Evolutionary conservation across 2,888 invertebrate species (phyloP), one percentile per base, ranked within the genome.

Genomic region (Hirtodrosophila alboralis): DNA sequence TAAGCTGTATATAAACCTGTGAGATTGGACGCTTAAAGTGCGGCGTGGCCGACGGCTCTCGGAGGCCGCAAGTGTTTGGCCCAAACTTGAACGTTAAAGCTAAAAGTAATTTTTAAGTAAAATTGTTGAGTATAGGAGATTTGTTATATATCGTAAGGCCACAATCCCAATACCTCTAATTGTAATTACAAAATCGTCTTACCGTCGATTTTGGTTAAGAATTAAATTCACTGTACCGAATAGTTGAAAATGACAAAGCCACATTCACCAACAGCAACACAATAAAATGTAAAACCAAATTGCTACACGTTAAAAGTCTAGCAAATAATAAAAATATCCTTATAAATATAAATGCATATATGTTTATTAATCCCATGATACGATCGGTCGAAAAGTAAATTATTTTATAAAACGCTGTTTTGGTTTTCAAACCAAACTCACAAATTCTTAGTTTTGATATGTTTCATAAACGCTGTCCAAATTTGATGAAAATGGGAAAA

Each of bases 121-220:
- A 83, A 79, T 85, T 81, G 72, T 85, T 81, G 72, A 81, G 69
- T 75, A 61, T 84, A 67, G 54, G 33, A 58, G 54, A 63, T 58
- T 54, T 67, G 56, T 74, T 79, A 62, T 13, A 34, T 63, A 53
- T 45, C 58, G 67, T 73, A 71, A 61, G 66, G 38, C 31, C 41
- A n/a, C n/a, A 40, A 7, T 31, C 21, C 31, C 34, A 36, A 41
- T 8, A 21, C 52, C n/a, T 27, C 34, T 41, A 38, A 43, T 62
- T 75, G 76, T 76, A 76, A 65, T 76, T 75, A 75, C 47, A 23
- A 59, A 45, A 54, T 43, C 36, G 53, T 61, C 41, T 38, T 26
- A 47, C 45, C 40, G 43, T 21, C 18, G 16, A 27, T 26, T 23
- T 18, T 48, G 9, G 34, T 40, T 56, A 45, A 30, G 60, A 51